phyloP scores from a whole-genome alignment of 2,888 invertebrate species.

The Nephrotoma flavescens region DNA sequence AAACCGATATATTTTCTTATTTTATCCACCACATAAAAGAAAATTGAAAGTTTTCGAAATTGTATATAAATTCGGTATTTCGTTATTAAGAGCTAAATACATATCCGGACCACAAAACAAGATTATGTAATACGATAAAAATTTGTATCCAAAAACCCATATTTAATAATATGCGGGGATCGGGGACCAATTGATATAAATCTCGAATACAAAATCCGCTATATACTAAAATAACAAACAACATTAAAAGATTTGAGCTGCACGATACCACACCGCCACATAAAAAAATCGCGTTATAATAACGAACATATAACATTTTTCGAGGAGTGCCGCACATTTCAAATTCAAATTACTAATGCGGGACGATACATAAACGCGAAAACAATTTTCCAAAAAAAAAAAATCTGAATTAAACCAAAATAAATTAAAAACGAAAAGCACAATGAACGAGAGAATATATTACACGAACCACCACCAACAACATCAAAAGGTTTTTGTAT shows the following conservation, averaged over 20 bases:
- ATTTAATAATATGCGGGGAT: no score
- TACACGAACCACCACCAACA: background rate
- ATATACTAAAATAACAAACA: no score
- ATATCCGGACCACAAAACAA: background rate
- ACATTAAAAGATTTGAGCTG: background rate
- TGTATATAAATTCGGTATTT: no score
- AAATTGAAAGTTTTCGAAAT: no score
- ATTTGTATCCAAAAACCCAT: no score
- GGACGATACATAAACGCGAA: background rate
- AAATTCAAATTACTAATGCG: background rate
- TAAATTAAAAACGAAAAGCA: background rate
- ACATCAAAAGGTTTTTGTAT: background rate
- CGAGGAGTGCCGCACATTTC: background rate
- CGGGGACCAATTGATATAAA: no score
- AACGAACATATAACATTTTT: background rate
- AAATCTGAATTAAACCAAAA: background rate
- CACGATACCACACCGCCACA: background rate
- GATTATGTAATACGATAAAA: background rate
- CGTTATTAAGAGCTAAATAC: no score
- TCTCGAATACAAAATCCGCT: no score
- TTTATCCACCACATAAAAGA: no score
- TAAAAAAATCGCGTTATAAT: background rate
- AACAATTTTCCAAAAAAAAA: background rate
- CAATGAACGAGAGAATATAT: background rate
- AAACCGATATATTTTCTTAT: no score